These are phyloP conservation scores for Ypsolopha scabrella DNA, from an alignment of 2,888 invertebrate species.

Conservation along the genomic window DNA sequence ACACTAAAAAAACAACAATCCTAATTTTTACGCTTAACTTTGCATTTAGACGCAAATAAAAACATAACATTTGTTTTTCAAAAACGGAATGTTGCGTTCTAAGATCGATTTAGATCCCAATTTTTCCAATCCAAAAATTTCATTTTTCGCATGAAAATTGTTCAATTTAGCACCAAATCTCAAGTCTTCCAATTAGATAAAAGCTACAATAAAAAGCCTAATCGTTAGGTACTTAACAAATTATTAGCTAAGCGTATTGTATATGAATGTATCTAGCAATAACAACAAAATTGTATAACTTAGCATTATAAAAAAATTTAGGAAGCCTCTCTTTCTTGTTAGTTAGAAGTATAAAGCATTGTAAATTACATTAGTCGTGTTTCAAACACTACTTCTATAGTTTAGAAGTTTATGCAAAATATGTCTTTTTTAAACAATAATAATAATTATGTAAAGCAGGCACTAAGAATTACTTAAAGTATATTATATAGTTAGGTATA, in stretches of 20 bases:
- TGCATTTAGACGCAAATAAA: constrained; percentile 62
- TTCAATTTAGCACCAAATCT: constrained; percentile 66
- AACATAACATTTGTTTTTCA: constrained; percentile 52
- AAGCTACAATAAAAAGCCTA: constrained; percentile 59
- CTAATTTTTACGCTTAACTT: constrained; percentile 48
- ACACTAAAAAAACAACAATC: constrained; percentile 56
- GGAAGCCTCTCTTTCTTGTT: constrained; percentile 61
- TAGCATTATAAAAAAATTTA: constrained; percentile 48
- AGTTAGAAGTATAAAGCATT: constrained; percentile 37
- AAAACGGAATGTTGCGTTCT: constrained; percentile 57
- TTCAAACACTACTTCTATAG: constrained; percentile 43
- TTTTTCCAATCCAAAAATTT: constrained; percentile 27
- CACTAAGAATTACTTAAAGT: constrained; percentile 61
- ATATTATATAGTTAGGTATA: constrained; percentile 56
- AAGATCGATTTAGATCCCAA: constrained; percentile 33
- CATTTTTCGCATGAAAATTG: constrained; percentile 41
- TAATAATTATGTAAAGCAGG: constrained; percentile 60
- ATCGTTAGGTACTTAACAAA: constrained; percentile 35
- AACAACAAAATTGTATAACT: constrained; percentile 67
- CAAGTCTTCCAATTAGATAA: constrained; percentile 66
- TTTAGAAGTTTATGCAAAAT: constrained; percentile 52
- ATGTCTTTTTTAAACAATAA: constrained; percentile 61
- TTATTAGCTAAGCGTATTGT: constrained; percentile 55
- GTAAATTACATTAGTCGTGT: constrained; percentile 31
- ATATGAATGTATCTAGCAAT: constrained; percentile 53